These are phyloP conservation scores for Lycophotia porphyrea DNA, from an alignment of 2,888 invertebrate species.

Conservation along the genomic window DNA sequence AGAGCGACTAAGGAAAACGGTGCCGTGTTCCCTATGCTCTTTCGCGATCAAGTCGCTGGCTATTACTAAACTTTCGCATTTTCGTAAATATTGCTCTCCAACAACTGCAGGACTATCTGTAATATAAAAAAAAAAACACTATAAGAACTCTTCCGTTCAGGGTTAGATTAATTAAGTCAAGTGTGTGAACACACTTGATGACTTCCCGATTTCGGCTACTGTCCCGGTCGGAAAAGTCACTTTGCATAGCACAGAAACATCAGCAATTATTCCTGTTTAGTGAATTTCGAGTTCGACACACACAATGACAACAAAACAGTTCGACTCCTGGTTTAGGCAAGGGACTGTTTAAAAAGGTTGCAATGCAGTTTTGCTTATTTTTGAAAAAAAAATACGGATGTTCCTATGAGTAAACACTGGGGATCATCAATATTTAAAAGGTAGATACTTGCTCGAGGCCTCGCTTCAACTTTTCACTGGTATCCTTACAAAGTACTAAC, in stretches of 20 bases:
- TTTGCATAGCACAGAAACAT: neutral
- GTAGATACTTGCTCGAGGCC: neutral
- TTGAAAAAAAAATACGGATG: neutral
- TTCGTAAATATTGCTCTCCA: constrained; percentile 91
- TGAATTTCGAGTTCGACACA: neutral
- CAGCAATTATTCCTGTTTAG: neutral
- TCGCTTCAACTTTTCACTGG: neutral
- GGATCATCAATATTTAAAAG: neutral
- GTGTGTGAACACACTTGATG: neutral
- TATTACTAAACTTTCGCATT: constrained; percentile 92
- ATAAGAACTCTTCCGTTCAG: neutral
- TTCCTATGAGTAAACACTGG: neutral
- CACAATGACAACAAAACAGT: neutral
- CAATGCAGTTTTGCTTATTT: neutral
- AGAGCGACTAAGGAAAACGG: constrained; percentile 87
- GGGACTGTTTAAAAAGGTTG: neutral
- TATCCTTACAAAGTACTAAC: neutral
- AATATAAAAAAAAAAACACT: constrained; percentile 19
- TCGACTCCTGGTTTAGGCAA: neutral
- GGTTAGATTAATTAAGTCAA: neutral
- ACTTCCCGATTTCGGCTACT: neutral
- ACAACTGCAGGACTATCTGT: constrained; percentile 83
- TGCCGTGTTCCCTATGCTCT: constrained; percentile 91
- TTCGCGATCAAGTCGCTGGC: constrained; percentile 87
- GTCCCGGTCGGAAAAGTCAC: neutral